Base-by-base conservation (phyloP, 2,113 vertebrate genomes). In the Nibea albiflora region DNA sequence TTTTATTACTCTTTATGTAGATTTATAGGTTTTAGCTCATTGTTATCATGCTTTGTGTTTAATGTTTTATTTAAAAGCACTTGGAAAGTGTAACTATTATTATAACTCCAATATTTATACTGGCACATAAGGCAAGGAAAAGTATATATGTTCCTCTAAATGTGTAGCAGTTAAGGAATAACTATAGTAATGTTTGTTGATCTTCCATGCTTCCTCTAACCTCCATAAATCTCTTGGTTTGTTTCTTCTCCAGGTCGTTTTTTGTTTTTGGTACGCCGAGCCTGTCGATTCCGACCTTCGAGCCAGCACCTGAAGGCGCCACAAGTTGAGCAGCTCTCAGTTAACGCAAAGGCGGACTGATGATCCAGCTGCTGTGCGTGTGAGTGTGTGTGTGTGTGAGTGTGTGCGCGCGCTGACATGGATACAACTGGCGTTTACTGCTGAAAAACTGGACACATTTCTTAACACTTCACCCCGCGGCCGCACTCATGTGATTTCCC, bases 331-430 rank as follows among this genome's bases (percentile, higher is more conserved):
- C 90, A 88, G 90, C 86, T 90, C 89, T 81, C 87, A 73, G 88
- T 90, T 86, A 80, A 77, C 11, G 63, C 76, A 82, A 60, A 80
- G 66, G 83, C 90, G 70, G 87, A 78, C 80, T 73, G 85, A 92
- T 74, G 83, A 91, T 89, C 92, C 94, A 90, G 92, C 92, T 92
- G 93, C 94, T 84, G 90, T 74, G 84, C 50, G 86, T n/a, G 86
- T 54, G 84, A 28, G 70, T 31, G 71, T 57, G 80, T 42, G 84
- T 28, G 70, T 24, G 67, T 61, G 70, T 31, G 71, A 53, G 80
- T 42, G 84, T 28, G 70, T 24, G 67, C 57, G 80, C 42, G 35
- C 69, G 83, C 85, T 46, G 90, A 90, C 86, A 93, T 91, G 93
- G 90, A 85, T 26, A 80, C 90, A 68, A 73, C 57, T 88, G 78